A percentile compares a stretch with the other conserved stretches of the same genome.
phyloP scores from a whole-genome alignment of 2,888 invertebrate species.

The Apoda limacodes region DNA sequence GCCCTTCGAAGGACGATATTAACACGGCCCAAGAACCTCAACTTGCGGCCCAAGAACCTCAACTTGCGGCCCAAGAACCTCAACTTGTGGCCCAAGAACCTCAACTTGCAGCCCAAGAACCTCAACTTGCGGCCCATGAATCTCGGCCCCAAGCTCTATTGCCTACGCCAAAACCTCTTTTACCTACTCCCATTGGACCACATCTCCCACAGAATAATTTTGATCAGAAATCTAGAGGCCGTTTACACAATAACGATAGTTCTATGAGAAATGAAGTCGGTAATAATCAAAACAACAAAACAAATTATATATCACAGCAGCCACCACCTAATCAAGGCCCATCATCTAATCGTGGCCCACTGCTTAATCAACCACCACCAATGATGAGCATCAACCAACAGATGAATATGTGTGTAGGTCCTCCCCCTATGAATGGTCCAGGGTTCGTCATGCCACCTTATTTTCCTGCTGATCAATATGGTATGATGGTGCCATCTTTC shows the following conservation, averaged over 20 bases:
- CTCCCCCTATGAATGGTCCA: slow-evolving; percentile 43
- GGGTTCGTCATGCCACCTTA: slow-evolving; percentile 49
- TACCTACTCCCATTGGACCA: slow-evolving; percentile 42
- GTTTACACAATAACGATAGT: slow-evolving; percentile 23
- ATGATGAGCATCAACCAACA: slow-evolving; percentile 54
- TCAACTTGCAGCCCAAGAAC: slow-evolving; percentile 37
- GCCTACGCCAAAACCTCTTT: slow-evolving; percentile 33
- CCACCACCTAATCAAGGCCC: slow-evolving; percentile 21
- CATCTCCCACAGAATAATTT: slow-evolving; percentile 33
- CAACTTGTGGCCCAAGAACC: slow-evolving; percentile 38
- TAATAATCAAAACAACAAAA: slow-evolving; percentile 6
- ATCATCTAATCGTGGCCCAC: too few species aligned
- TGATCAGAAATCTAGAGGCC: slow-evolving; percentile 29
- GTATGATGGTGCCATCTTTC: slow-evolving; percentile 48
- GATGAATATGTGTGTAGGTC: slow-evolving; percentile 49
- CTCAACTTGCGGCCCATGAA: too few species aligned
- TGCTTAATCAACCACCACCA: slow-evolving; percentile 41
- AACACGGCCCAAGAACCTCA: slow-evolving; percentile 37
- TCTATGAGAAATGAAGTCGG: slow-evolving; percentile 10
- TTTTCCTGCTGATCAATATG: slow-evolving; percentile 52
- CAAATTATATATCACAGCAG: slow-evolving; percentile 23
- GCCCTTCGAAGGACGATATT: slow-evolving; percentile 45
- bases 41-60: slow-evolving; percentile 37
- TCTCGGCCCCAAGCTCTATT: slow-evolving; percentile 29
- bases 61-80: slow-evolving; percentile 38